A percentile compares a stretch with the other conserved stretches of the same genome.
Conservation (phyloP, 1,140 invertebrate species). For the Wiebesia pumilae region DNA sequence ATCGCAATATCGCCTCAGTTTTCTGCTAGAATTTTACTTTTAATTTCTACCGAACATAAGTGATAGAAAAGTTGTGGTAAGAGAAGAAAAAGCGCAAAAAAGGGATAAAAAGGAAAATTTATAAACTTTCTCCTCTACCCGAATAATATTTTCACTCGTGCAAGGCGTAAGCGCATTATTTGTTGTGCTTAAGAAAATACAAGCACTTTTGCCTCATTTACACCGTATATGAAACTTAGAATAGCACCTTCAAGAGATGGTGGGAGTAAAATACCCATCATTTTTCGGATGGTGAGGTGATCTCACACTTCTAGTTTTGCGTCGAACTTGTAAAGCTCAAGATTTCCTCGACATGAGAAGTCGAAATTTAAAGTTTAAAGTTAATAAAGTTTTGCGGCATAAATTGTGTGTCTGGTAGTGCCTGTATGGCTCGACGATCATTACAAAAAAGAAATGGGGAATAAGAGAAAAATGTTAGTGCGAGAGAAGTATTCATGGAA, state of each 20-base stretch:
- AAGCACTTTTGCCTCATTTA: not conserved
- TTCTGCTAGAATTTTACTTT: not conserved
- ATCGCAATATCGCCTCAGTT: not conserved
- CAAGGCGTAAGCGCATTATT: not conserved
- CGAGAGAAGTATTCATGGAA: not conserved
- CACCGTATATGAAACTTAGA: not conserved
- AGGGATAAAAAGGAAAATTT: not conserved
- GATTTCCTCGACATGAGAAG: constrained; percentile 39
- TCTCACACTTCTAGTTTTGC: too few relatives aligned
- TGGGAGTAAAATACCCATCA: not conserved
- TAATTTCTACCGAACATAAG: not conserved
- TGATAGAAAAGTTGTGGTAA: not conserved
- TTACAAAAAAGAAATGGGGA: too few relatives aligned
- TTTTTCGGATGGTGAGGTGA: too few relatives aligned
- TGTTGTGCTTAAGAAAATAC: not conserved
- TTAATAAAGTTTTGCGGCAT: constrained; percentile 63
- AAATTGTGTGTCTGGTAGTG: constrained; percentile 62
- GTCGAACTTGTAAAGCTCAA: not conserved
- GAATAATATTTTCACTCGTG: not conserved
- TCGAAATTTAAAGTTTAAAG: constrained; percentile 59
- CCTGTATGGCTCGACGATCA: not conserved
- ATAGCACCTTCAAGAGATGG: not conserved
- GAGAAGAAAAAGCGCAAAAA: not conserved
- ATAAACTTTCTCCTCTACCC: not conserved
- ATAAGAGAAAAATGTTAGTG: too few relatives aligned